Percentiles rank a stretch among this genome's conserved stretches.
Evolutionary conservation across 1,140 invertebrate species (phyloP).

Genomic region (Eupeodes corollae): DNA sequence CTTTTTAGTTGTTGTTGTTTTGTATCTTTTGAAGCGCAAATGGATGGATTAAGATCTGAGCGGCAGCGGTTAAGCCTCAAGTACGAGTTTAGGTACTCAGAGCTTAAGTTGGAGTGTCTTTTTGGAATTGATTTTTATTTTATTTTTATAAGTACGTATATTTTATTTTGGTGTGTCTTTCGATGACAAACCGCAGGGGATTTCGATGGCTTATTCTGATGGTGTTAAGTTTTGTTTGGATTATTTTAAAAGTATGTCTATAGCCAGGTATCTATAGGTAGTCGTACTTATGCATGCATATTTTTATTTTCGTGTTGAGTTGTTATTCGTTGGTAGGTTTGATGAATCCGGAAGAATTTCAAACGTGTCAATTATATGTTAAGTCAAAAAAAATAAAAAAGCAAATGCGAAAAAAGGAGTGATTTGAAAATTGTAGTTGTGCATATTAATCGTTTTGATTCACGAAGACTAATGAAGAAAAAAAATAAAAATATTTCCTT

Average conservation of each 20-base stretch:
- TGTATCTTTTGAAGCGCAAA: too few relatives aligned
- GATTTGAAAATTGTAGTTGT: too few relatives aligned
- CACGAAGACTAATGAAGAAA: too few relatives aligned
- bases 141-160: neutral
- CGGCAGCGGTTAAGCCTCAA: too few relatives aligned
- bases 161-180: slow-evolving; percentile 2
- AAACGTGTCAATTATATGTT: neutral
- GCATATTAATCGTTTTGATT: too few relatives aligned
- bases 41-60: too few relatives aligned
- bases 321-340: neutral
- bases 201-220: neutral
- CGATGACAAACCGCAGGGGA: slow-evolving; percentile 2
- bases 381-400: neutral
- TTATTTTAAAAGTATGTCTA: neutral
- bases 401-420: too few relatives aligned
- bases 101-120: neutral
- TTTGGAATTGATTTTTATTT: slow-evolving; percentile 2
- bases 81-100: too few relatives aligned
- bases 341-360: neutral
- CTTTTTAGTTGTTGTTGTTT: too few relatives aligned
- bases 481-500: too few relatives aligned
- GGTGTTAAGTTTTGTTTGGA: neutral
- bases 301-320: slow-evolving; percentile 1
- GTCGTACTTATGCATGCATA: slow-evolving; percentile 1
- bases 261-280: neutral